Conservation (phyloP, 2,113 vertebrate species). For the Arizona elegans region DNA sequence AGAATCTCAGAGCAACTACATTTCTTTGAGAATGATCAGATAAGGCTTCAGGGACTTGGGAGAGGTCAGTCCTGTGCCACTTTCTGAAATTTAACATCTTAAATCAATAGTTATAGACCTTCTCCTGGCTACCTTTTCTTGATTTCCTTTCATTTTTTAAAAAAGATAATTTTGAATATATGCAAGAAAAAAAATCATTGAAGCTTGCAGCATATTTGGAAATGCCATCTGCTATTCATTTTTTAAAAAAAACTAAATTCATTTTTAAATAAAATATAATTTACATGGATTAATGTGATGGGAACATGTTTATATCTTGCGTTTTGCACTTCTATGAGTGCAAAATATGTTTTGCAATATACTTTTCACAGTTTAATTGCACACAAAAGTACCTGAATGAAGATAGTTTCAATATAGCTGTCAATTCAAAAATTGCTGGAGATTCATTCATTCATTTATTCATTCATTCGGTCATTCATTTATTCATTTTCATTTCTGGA, state of each 20-base stretch:
- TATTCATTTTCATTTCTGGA: not conserved
- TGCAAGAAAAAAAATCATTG: not conserved
- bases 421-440: not conserved
- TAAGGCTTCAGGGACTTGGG: not conserved
- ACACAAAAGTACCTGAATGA: not conserved
- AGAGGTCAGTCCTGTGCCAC: not conserved
- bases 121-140: not conserved
- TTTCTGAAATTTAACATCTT: not conserved
- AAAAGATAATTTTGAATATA: slow-evolving; percentile 15
- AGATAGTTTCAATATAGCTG: not conserved
- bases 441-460: not conserved
- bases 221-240: not conserved
- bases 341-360: not conserved
- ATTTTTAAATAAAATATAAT: not conserved
- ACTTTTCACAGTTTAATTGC: not conserved
- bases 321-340: not conserved
- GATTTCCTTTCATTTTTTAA: not conserved
- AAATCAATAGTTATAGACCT: not conserved
- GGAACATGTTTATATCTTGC: not conserved
- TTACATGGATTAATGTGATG: not conserved
- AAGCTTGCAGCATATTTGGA: not conserved
- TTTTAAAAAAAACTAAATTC: not conserved
- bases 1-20: not conserved
- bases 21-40: not conserved
- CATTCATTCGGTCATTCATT: too few relatives aligned